Base-by-base conservation (phyloP, 2,888 invertebrate genomes). In the Pediacus dermestoides region DNA sequence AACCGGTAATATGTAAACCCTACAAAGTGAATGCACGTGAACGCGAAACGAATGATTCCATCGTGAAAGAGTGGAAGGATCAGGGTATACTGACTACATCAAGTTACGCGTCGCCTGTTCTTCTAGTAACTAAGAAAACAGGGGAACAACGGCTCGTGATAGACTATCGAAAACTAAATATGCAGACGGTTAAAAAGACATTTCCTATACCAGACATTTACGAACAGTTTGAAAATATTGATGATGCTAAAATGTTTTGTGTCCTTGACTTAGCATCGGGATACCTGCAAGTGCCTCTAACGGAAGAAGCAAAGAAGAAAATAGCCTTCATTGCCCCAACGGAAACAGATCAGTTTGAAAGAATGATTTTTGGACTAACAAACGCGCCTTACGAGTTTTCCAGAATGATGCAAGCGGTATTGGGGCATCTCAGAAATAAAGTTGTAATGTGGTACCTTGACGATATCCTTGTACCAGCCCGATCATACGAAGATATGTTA, bases 271-370 rank as follows among this genome's bases (percentile, higher is more conserved):
- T 45, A 9, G 39, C 39, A 12, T 30, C 25, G 14, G 40, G 37
- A 11, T 46, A 44, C 25, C 12, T 44, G 16, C 44, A 44, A 16
- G 15, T 44, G 11, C 42, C 42, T 3, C 16, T 44, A n/a, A 14
- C 23, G n/a, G 25, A 37, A n/a, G 25, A 34, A 12, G 23, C 34
- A 4, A 42, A 53, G 3, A 26, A 23, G 1, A 61, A 61, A 32
- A 61, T 58, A 1, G 61, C 57, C 1, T 56, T 60, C 22, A 52
- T 51, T 7, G 64, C 59, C 3, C 58, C 57, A 1, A 54, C 52
- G 28, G 59, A 58, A 9, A 45, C 55, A 0, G 61, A 44, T 9
- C 52, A 61, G 40, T 60, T 52, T 30, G 25, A 43, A 3, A n/a
- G 45, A 1, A 52, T 56, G 50, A 52, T 54, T 10, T 64, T 58